Percentiles rank a stretch among this genome's conserved stretches.
phyloP scores from a whole-genome alignment of 1,140 invertebrate species.

The Portunus trituberculatus region DNA sequence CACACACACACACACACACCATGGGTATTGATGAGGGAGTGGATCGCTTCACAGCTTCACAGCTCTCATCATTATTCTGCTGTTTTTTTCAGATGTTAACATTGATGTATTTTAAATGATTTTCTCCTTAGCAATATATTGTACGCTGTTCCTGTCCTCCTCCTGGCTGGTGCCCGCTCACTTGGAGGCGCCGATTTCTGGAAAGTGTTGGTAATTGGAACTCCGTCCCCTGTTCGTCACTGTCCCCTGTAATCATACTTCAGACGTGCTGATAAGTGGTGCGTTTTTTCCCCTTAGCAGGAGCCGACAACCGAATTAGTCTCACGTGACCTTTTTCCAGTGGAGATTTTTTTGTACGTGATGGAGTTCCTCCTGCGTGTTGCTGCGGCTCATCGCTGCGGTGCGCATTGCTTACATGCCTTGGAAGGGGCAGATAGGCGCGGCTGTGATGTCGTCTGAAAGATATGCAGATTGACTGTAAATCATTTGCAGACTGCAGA shows the following conservation, averaged over 20 bases:
- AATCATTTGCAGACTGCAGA: too few relatives aligned
- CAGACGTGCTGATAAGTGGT: background rate
- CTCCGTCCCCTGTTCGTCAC: background rate
- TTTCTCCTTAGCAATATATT: background rate
- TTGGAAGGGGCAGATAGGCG: too few relatives aligned
- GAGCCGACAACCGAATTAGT: constrained; percentile 10
- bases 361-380: background rate
- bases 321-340: background rate
- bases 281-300: background rate
- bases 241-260: background rate
- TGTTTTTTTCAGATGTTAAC: background rate
- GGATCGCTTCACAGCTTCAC: too few relatives aligned
- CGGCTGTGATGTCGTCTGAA: too few relatives aligned
- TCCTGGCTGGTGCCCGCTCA: background rate
- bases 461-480: too few relatives aligned
- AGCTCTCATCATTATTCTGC: too few relatives aligned
- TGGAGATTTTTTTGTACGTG: background rate
- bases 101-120: background rate
- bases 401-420: too few relatives aligned
- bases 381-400: background rate
- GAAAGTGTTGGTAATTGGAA: constrained; percentile 14
- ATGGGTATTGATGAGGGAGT: too few relatives aligned
- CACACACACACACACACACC: too few relatives aligned
- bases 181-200: background rate
- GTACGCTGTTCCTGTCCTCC: background rate